Evolutionary conservation across 1,140 invertebrate genomes (phyloP), one percentile per base, ranked within the genome.

Genomic region (Pseudomyrmex sp.): DNA sequence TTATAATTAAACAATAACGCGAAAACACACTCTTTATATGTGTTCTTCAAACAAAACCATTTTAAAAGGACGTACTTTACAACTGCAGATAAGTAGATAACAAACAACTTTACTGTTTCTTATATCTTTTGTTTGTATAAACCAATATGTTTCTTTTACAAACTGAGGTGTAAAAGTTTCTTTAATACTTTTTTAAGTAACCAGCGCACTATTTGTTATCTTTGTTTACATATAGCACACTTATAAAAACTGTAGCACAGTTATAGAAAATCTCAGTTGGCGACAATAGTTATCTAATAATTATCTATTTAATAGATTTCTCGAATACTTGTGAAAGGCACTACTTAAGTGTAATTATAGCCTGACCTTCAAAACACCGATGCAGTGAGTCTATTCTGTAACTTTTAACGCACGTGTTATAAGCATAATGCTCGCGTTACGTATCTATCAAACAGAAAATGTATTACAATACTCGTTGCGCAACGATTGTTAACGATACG

Each of bases 301-400:
- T 74, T 59, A 58, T 15, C 44, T 18, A 58, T 74, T 48, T 13
- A 61, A 72, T 69, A 52, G 50, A 50, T 56, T 72, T 56, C 20
- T 73, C 44, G 59, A 58, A 13, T 46, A 70, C 35, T 35, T 35
- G n/a, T 46, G 8, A 44, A 58, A 74, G 72, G 72, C 56, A 74
- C 72, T 74, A 74, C 72, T 74, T 74, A 74, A 56, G 23, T 74
- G 13, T 74, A 74, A 74, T 15, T 44, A 59, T 54, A 61, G 46
- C 13, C 8, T 44, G 72, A 61, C 44, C 61, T 74, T 74, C 72
- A 74, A 74, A 23, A 44, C 46, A 74, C 13, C 20, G 35, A 61
- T 59, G 23, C 44, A 46, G 70, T 5, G 54, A 15, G n/a, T 52
- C 3, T 52, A 12, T 70, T 70, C n/a, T 56, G 5, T 35, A 35